These are phyloP conservation scores for Natrix natrix DNA, from an alignment of 2,797 vertebrate species.

Conservation along the genomic window DNA sequence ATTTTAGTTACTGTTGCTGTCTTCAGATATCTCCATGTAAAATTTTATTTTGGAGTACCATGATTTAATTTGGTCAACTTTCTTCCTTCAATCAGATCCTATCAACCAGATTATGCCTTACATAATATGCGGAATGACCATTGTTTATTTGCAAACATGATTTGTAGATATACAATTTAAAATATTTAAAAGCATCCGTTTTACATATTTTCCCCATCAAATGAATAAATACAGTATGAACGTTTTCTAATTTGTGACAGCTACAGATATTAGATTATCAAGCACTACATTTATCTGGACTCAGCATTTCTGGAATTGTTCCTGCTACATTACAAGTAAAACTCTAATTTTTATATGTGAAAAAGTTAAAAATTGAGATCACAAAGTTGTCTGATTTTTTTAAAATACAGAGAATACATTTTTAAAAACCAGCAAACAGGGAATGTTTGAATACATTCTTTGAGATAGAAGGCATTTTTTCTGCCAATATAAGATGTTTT, in stretches of 20 bases:
- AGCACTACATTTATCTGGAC: background rate
- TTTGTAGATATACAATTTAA: background rate
- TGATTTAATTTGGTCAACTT: background rate
- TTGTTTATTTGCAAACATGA: background rate
- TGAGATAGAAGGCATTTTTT: background rate
- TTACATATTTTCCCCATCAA: background rate
- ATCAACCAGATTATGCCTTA: background rate
- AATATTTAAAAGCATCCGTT: background rate
- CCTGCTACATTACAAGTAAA: background rate
- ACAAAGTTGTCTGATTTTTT: background rate
- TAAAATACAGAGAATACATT: background rate
- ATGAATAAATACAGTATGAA: background rate
- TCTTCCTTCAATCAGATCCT: no score
- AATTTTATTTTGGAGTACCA: background rate
- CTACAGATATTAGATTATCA: background rate
- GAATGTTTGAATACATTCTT: background rate
- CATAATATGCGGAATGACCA: background rate
- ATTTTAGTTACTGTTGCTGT: background rate
- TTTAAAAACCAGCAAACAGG: background rate
- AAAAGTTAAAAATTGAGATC: background rate
- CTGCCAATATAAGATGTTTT: background rate
- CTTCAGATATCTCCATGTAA: background rate
- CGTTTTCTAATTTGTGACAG: background rate
- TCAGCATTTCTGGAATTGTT: background rate
- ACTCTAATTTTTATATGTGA: background rate